Percentiles rank a stretch among this genome's conserved stretches.
These are phyloP conservation scores for Conger conger DNA, from an alignment of 2,113 vertebrate genomes.

Conservation along the genomic window DNA sequence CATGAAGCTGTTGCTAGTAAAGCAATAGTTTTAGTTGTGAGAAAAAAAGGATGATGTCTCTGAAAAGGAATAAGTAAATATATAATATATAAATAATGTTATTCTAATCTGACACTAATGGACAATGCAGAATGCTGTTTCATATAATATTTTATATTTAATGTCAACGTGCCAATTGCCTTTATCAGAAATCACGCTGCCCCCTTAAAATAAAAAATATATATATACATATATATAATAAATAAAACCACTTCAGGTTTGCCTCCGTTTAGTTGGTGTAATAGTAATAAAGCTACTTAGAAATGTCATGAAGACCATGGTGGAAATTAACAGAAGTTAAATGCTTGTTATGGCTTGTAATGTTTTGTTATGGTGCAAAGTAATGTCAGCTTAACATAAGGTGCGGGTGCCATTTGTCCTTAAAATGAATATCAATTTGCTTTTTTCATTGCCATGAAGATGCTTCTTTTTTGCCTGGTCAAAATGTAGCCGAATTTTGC, in stretches of 20 bases:
- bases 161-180: not conserved
- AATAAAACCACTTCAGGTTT: not conserved
- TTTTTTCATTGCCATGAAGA: not conserved
- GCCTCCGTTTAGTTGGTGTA: not conserved
- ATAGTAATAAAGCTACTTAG: not conserved
- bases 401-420: not conserved
- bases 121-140: not conserved
- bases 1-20: not conserved
- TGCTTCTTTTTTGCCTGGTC: not conserved
- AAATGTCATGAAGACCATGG: not conserved
- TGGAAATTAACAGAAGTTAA: not conserved
- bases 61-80: no score
- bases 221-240: no score
- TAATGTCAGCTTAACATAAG: not conserved
- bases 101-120: not conserved
- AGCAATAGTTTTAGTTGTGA: not conserved
- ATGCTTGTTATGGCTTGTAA: not conserved
- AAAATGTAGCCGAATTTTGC: not conserved
- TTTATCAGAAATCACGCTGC: not conserved
- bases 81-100: not conserved
- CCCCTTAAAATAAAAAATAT: no score
- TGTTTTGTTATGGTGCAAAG: not conserved
- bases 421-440: not conserved
- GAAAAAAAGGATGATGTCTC: not conserved
- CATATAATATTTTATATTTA: not conserved